Base-by-base conservation (phyloP, 2,888 invertebrate species). In the Callosobruchus maculatus region DNA sequence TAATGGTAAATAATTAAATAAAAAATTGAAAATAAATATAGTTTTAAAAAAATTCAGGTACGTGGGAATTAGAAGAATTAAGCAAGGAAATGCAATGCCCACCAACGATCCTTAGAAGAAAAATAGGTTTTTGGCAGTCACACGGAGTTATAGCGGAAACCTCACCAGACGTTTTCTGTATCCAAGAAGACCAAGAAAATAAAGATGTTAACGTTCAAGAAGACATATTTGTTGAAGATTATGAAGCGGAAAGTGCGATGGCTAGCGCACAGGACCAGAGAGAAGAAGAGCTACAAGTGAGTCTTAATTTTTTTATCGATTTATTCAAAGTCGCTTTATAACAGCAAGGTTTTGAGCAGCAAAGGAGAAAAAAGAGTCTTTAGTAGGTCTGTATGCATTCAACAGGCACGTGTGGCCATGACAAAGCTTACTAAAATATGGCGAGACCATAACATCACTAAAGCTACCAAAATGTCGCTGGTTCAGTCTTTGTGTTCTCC, bases 111-210 rank as follows among this genome's bases (percentile, higher is more conserved):
- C 86, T 98, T 21, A 90, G 97, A 74, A 91, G 97, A 73, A 95
- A 97, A 86, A 95, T 98, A 69, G 92, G 94, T 68, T 97, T 95
- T 84, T 98, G 98, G 98, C 95, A 97, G 83, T 94, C 95, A n/a
- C 94, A 97, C 87, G 97, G 97, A 0, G 87, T 97, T 13, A 89
- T 98, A 76, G 90, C 91, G 74, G 97, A 97, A 86, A 91, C 91
- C 20, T 89, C 90, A 71, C 89, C 91, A 0, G 96, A 97, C 84
- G 88, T 91, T 2, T 97, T 93, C 85, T 88, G 91, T 20, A 87
- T 95, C 70, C 89, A 94, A 69, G 95, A 95, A 84, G 91, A 92
- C 79, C 86, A 88, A 18, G 89, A 91, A 81, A 88, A 88, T 67
- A 84, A 86, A 22, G 89, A 89, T 71, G 90, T 89, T 83, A 90